Conservation (phyloP, 2,888 invertebrate genomes). For the Pollenia griseotomentosa region DNA sequence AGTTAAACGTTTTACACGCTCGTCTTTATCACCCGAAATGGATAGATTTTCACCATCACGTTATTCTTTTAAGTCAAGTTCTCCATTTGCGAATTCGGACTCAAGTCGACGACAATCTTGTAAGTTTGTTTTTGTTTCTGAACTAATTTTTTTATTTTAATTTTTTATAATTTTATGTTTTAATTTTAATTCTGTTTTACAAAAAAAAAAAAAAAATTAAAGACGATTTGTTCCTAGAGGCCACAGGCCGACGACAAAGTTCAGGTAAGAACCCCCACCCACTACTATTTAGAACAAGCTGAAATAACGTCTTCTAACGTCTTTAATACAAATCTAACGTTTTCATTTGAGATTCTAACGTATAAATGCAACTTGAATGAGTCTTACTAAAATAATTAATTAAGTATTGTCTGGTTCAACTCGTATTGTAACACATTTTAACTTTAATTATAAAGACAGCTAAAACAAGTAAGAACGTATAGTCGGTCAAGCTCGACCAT, state of each 20-base stretch:
- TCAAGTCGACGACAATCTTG: constrained; percentile 79
- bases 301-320: constrained; percentile 18
- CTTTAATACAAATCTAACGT: neutral
- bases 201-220: constrained; percentile 58
- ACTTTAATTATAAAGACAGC: neutral
- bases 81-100: constrained; percentile 76
- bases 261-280: constrained; percentile 80
- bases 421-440: constrained; percentile 23
- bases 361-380: neutral
- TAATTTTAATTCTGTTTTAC: constrained; percentile 66
- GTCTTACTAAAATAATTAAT: neutral
- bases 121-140: constrained; percentile 76
- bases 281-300: neutral
- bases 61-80: constrained; percentile 76
- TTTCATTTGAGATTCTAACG: constrained; percentile 2
- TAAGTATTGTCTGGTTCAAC: neutral
- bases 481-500: too few relatives aligned
- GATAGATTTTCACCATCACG: constrained; percentile 79
- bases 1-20: constrained; percentile 82
- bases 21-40: constrained; percentile 82
- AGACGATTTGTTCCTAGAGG: constrained; percentile 83
- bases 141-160: constrained; percentile 53
- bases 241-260: constrained; percentile 83
- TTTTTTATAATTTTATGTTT: constrained; percentile 72
- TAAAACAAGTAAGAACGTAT: too few relatives aligned